Conservation (phyloP, 2,888 invertebrate species). For the Seladonia tumulorum region DNA sequence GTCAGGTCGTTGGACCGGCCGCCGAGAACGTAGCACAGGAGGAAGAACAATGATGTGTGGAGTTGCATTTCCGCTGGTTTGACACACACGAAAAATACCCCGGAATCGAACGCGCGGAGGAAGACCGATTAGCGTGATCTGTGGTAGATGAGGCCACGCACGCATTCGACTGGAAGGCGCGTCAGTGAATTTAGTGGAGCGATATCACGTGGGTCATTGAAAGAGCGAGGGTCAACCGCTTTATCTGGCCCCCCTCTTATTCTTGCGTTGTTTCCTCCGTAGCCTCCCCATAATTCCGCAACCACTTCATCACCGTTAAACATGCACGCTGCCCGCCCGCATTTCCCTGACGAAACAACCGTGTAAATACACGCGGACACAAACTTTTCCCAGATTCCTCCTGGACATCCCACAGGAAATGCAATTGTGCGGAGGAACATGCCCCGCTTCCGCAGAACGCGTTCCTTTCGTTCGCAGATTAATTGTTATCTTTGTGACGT, state of each 20-base stretch:
- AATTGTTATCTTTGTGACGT: neutral
- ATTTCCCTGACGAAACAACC: neutral
- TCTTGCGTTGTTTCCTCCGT: conserved; percentile 62
- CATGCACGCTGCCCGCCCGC: neutral
- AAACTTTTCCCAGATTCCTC: neutral
- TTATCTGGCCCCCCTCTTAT: conserved; percentile 70
- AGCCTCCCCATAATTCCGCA: conserved; percentile 52
- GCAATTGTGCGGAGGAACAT: neutral
- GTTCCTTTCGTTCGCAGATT: neutral
- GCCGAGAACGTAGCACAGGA: conserved; percentile 38
- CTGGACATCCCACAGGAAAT: neutral
- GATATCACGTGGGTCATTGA: conserved; percentile 80
- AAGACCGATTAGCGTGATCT: conserved; percentile 21
- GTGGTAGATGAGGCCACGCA: conserved; percentile 36
- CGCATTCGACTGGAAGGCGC: conserved; percentile 72
- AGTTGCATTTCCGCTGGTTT: conserved; percentile 46
- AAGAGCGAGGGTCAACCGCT: conserved; percentile 80
- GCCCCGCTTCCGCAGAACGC: neutral
- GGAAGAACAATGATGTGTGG: conserved; percentile 9
- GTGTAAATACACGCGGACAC: conserved; percentile 3
- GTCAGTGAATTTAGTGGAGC: conserved; percentile 75
- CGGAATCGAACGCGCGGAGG: neutral
- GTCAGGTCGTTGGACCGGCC: conserved; percentile 21
- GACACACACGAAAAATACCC: neutral
- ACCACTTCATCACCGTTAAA: conserved; percentile 26